Conservation (phyloP, 64 coral and sea anemone genomes). For the Porites australiensis region DNA sequence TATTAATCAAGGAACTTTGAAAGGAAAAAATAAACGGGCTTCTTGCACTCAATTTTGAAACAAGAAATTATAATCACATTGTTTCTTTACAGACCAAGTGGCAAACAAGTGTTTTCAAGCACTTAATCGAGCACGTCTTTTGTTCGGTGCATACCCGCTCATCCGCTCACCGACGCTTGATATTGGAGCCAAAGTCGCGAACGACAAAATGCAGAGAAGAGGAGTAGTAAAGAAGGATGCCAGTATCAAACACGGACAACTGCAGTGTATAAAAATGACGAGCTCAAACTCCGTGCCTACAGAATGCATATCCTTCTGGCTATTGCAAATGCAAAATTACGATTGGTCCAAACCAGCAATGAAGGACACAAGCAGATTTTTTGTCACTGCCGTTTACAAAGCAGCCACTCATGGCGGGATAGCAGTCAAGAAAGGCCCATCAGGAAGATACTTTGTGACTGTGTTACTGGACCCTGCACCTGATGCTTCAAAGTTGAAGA, state of each 20-base stretch:
- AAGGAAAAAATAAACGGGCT: no score
- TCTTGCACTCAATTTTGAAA: no score
- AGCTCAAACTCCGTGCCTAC: slow-evolving; percentile 14
- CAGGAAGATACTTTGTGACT: slow-evolving; percentile 24
- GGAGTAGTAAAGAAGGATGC: slow-evolving; percentile 25
- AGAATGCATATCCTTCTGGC: slow-evolving; percentile 40
- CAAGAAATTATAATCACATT: no score
- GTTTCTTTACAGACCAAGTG: slow-evolving; percentile 21
- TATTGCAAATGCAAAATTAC: slow-evolving; percentile 42
- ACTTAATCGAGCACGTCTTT: not conserved
- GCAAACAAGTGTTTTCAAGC: not conserved
- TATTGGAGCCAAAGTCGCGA: slow-evolving; percentile 46
- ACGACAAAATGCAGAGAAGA: slow-evolving; percentile 31
- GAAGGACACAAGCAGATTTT: slow-evolving; percentile 44
- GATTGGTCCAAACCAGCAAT: slow-evolving; percentile 70
- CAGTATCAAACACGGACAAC: slow-evolving; percentile 50
- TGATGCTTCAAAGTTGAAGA: slow-evolving; percentile 7
- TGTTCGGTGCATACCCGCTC: slow-evolving; percentile 24
- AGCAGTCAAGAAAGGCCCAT: slow-evolving; percentile 14
- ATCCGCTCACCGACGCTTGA: not conserved
- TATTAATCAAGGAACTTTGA: no score
- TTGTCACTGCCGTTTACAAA: slow-evolving; percentile 37
- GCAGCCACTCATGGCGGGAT: slow-evolving; percentile 36
- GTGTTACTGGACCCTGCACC: slow-evolving; percentile 3
- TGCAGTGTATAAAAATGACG: slow-evolving; percentile 27